phyloP scores from a whole-genome alignment of 2,797 vertebrate species.

The Protonibea diacanthus region DNA sequence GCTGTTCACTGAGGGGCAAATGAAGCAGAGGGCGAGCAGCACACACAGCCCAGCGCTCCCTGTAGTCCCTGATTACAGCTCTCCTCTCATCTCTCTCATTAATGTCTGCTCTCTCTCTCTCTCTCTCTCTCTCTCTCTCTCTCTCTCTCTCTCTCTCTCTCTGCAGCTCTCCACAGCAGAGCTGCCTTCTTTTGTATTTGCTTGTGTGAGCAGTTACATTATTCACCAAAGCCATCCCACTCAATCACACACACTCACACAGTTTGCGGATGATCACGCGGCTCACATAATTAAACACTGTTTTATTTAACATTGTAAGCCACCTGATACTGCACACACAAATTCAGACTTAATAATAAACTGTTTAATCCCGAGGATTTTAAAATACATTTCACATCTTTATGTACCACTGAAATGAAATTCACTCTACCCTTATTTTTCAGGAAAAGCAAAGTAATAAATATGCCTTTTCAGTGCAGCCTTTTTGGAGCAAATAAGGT shows the following conservation, averaged over 20 bases:
- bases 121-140: neutral
- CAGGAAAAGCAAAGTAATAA: neutral
- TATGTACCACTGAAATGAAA: neutral
- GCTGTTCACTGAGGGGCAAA: conserved; percentile 36
- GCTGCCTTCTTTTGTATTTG: conserved; percentile 30
- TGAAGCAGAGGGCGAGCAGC: conserved; percentile 7
- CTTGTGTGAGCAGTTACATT: conserved; percentile 23
- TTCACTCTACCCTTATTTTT: neutral
- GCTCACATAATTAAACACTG: conserved; percentile 36
- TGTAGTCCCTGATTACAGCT: conserved; percentile 23
- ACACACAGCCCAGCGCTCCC: conserved; percentile 1
- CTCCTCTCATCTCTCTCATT: conserved; percentile 27
- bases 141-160: neutral
- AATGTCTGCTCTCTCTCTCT: neutral
- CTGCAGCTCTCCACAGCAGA: neutral
- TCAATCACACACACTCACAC: conserved; percentile 3
- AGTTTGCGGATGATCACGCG: neutral
- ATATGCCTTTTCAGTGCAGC: neutral
- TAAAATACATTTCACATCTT: neutral
- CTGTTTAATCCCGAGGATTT: neutral
- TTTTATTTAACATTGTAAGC: conserved; percentile 39
- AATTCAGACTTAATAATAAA: conserved; percentile 4
- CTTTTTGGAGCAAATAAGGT: neutral
- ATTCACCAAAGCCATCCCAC: conserved; percentile 17
- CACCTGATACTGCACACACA: neutral